These are phyloP conservation scores for Ptilonorhynchus violaceus DNA, from an alignment of 2,113 vertebrate genomes.

Conservation along the genomic window DNA sequence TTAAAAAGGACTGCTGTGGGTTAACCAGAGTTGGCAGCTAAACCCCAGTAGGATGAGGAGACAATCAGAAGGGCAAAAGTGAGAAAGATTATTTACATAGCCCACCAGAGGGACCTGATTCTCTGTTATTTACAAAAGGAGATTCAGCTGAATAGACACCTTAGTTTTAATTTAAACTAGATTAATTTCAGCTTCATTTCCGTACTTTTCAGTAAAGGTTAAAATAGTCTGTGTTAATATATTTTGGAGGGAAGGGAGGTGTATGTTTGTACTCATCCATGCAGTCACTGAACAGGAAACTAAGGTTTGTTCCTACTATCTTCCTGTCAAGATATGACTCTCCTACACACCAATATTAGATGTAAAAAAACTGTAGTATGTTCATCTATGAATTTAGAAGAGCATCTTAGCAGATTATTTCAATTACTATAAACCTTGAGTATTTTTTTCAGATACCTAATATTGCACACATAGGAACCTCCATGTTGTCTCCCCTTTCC, in stretches of 20 bases:
- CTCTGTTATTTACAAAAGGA: background rate
- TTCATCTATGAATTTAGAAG: background rate
- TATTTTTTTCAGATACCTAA: background rate
- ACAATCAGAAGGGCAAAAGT: background rate
- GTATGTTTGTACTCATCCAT: background rate
- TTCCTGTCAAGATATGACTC: background rate
- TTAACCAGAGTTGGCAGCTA: background rate
- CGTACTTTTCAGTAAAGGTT: background rate
- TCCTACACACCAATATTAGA: background rate
- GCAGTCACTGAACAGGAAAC: background rate
- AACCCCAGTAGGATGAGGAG: background rate
- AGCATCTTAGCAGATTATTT: background rate
- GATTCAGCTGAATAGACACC: background rate
- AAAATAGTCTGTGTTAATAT: background rate
- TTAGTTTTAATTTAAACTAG: background rate
- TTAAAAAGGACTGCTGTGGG: background rate
- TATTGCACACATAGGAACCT: background rate
- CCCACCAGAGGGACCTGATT: background rate
- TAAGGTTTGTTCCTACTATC: background rate
- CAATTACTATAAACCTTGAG: background rate
- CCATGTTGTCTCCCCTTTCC: background rate
- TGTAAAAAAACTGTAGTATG: background rate
- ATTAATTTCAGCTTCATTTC: background rate
- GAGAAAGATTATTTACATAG: background rate
- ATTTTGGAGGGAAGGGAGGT: background rate